These are phyloP conservation scores for Glossosoma conforme DNA, from an alignment of 1,140 invertebrate genomes.

Conservation along the genomic window DNA sequence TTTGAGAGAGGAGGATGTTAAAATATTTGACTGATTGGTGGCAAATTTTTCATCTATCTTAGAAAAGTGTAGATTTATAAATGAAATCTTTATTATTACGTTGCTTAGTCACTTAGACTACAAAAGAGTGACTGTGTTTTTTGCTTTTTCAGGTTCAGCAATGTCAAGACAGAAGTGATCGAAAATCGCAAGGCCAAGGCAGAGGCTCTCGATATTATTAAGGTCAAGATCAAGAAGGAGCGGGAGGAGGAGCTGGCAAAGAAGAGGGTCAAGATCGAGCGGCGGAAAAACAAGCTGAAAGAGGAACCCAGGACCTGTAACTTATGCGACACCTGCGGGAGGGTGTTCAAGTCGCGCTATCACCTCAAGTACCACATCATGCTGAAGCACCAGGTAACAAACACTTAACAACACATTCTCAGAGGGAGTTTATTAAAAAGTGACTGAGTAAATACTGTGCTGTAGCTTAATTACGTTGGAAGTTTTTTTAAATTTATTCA, in stretches of 20 bases:
- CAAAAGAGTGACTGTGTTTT: too few relatives aligned
- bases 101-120: too few relatives aligned
- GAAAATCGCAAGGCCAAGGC: constrained; percentile 20
- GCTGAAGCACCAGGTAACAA: constrained; percentile 25
- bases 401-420: too few relatives aligned
- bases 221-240: constrained; percentile 16
- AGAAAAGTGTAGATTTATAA: constrained; percentile 1
- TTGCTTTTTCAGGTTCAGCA: constrained; percentile 20
- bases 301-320: constrained; percentile 12
- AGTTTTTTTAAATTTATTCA: too few relatives aligned
- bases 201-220: constrained; percentile 13
- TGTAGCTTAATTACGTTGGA: too few relatives aligned
- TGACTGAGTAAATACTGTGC: too few relatives aligned
- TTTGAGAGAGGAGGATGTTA: too few relatives aligned
- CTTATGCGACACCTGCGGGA: constrained; percentile 28
- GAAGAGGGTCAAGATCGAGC: constrained; percentile 11
- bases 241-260: constrained; percentile 14
- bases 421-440: too few relatives aligned
- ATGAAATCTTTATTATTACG: not conserved
- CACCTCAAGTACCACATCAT: constrained; percentile 28
- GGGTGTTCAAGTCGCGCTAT: constrained; percentile 28
- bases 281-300: constrained; percentile 18
- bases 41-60: not conserved
- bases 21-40: not conserved
- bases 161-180: not conserved